Evolutionary conservation across 2,113 vertebrate species (phyloP), one percentile per base, ranked within the genome.

Genomic region (Lasiurus cinereus): DNA sequence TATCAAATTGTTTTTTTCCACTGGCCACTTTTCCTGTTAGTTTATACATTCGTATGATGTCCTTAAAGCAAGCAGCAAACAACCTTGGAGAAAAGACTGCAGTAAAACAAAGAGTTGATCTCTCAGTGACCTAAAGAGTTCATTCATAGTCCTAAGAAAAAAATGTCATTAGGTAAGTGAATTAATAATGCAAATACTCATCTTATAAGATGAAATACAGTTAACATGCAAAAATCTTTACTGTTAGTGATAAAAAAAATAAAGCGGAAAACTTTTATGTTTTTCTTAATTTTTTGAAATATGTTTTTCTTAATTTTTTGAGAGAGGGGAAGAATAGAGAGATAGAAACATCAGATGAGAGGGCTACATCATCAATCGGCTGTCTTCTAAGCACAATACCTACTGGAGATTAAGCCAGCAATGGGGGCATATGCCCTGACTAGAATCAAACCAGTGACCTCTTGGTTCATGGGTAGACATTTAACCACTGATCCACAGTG

Each of bases 1-100:
- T 67, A 80, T 79, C 64, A 56, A 66, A 89, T 50, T 86, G 21
- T 76, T 74, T 56, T 87, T 89, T 93, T 50, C 86, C 59, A 70
- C 16, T 24, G 39, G n/a, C 67, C 67, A 39, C 50, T 70, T 90
- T 87, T 93, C 83, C 62, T 62, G 36, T 87, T 62, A 87, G 50
- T 64, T 83, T 88, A 54, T 43, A 78, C 33, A 52, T 84, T 21
- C 7, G 21, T 90, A 59, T 67, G 76, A 86, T 39, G 76, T 70
- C 43, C 66, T 90, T 87, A 70, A 91, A 69, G 52, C 74, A 93
- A 93, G 67, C 56, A 86, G 59, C 66, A 73, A 64, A 62, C 66
- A 85, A 79, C 19, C 43, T 86, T 69, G 50, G 56, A 86, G 56
- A 84, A 92, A 39, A 78, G 27, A 7, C 39, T 91, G 27, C 67